Conservation (phyloP, 2,797 vertebrate species). For the Microhierax caerulescens region DNA sequence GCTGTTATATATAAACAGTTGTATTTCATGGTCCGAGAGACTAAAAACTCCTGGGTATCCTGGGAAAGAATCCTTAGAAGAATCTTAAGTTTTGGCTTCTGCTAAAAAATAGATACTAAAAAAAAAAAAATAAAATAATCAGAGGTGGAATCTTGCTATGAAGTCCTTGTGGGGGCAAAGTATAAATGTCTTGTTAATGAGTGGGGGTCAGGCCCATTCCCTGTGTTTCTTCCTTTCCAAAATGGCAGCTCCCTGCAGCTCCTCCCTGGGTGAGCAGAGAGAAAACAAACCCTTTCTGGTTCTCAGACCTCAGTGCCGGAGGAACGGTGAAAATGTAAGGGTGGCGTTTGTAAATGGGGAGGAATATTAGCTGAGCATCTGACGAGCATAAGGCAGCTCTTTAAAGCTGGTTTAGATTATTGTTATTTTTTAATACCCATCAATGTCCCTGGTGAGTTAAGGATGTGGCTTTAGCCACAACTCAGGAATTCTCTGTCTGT, state of each 20-base stretch:
- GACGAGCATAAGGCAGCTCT: neutral
- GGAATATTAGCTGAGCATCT: neutral
- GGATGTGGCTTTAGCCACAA: constrained; percentile 15
- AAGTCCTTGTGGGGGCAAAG: neutral
- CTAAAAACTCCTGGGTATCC: neutral
- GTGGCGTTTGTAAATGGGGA: neutral
- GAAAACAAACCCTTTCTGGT: neutral
- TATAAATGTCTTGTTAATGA: rapidly evolving
- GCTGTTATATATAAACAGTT: neutral
- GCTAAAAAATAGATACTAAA: neutral
- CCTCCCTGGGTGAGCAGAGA: neutral
- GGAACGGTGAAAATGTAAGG: neutral
- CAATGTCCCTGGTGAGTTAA: neutral
- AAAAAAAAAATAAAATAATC: neutral
- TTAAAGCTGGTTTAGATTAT: neutral
- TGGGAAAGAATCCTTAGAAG: neutral
- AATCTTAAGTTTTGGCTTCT: neutral
- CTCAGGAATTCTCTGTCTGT: neutral
- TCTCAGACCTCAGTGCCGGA: neutral
- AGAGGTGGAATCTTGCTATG: neutral
- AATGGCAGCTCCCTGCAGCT: neutral
- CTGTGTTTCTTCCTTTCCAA: neutral
- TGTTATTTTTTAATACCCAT: neutral
- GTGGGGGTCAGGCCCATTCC: neutral
- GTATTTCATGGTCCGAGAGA: neutral